phyloP scores from a whole-genome alignment of 2,113 vertebrate genomes.

The Oreochromis tanganicae region DNA sequence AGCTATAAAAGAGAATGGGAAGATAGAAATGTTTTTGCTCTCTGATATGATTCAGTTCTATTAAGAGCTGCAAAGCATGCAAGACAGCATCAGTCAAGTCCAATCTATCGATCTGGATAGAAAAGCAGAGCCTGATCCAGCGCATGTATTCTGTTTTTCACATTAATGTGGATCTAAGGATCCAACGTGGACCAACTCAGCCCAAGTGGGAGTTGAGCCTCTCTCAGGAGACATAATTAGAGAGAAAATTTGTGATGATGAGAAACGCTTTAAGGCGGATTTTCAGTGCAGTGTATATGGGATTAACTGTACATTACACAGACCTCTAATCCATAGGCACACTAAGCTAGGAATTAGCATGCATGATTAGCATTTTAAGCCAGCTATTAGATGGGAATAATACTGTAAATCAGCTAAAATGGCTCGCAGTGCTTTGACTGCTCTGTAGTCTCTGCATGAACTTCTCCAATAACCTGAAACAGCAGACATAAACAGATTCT shows the following conservation, averaged over 20 bases:
- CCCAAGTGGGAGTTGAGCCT: conserved; percentile 28
- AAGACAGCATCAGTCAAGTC: not conserved
- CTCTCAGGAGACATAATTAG: conserved; percentile 60
- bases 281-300: conserved; percentile 39
- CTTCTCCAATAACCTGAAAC: not conserved
- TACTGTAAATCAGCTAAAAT: conserved; percentile 53
- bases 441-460: conserved; percentile 1
- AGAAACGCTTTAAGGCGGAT: conserved; percentile 38
- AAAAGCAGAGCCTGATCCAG: conserved; percentile 21
- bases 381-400: conserved; percentile 55
- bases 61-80: conserved; percentile 10
- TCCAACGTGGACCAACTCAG: not conserved
- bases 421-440: conserved; percentile 30
- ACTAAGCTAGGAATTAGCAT: conserved; percentile 58
- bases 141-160: conserved; percentile 11
- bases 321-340: conserved; percentile 53
- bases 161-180: not conserved
- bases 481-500: conserved; percentile 1
- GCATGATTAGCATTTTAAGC: conserved; percentile 56
- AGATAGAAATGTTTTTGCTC: not conserved
- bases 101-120: not conserved
- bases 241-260: conserved; percentile 46
- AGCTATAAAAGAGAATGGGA: not conserved
- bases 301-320: conserved; percentile 64
- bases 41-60: not conserved